A percentile compares a stretch with the other conserved stretches of the same genome.
Conservation (phyloP, 2,797 vertebrate genomes). For the Molossus molossus region DNA sequence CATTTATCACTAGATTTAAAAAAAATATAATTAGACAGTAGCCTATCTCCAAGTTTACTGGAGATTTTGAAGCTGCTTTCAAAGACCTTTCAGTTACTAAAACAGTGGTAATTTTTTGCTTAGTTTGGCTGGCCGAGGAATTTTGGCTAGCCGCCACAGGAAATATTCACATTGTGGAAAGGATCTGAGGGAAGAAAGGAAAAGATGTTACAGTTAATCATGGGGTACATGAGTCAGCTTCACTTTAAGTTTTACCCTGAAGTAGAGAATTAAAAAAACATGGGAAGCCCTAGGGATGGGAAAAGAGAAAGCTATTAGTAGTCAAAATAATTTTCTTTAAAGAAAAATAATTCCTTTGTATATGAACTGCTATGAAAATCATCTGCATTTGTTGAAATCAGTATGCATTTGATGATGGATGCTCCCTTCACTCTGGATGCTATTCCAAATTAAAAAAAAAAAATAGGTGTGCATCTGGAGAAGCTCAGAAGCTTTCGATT, state of each 20-base stretch:
- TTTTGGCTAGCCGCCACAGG: slow-evolving; percentile 66
- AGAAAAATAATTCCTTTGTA: slow-evolving; percentile 66
- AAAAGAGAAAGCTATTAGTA: slow-evolving; percentile 72
- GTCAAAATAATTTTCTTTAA: slow-evolving; percentile 68
- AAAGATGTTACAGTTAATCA: slow-evolving; percentile 83
- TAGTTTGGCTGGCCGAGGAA: slow-evolving; percentile 66
- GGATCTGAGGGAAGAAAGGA: slow-evolving; percentile 75
- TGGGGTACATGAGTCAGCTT: slow-evolving; percentile 79
- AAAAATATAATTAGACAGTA: slow-evolving; percentile 13
- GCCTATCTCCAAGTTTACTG: slow-evolving; percentile 27
- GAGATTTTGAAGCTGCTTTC: slow-evolving; percentile 40
- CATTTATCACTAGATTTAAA: slow-evolving; percentile 36
- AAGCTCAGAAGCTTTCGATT: slow-evolving; percentile 15
- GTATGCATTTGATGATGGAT: slow-evolving; percentile 21
- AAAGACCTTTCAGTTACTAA: slow-evolving; percentile 74
- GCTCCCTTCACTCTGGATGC: background rate
- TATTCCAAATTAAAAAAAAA: slow-evolving; percentile 64
- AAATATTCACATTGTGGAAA: slow-evolving; percentile 82
- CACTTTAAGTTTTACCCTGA: slow-evolving; percentile 79
- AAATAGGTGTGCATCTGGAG: slow-evolving; percentile 26
- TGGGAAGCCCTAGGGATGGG: slow-evolving; percentile 72
- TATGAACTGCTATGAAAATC: slow-evolving; percentile 45
- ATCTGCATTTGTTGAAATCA: slow-evolving; percentile 21
- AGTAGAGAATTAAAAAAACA: slow-evolving; percentile 77
- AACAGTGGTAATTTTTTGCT: slow-evolving; percentile 64